These are phyloP conservation scores for Bombus ignitus DNA, from an alignment of 1,140 invertebrate genomes.

Conservation along the genomic window DNA sequence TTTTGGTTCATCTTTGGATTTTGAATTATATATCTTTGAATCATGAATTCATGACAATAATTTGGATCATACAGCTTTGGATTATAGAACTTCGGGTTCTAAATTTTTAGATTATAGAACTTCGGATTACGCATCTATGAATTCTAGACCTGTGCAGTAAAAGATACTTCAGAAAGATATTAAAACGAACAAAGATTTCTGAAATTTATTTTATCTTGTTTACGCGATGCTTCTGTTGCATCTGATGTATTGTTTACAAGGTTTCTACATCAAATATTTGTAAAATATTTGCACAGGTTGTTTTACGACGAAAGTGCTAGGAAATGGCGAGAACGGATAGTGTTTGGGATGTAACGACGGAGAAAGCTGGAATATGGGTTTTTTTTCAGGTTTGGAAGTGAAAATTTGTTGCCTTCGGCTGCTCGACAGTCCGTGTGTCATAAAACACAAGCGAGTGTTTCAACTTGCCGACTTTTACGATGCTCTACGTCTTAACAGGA, in stretches of 20 bases:
- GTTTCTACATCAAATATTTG: neutral
- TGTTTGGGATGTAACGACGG: neutral
- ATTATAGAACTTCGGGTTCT: neutral
- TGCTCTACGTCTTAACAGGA: neutral
- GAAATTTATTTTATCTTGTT: neutral
- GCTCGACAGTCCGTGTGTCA: neutral
- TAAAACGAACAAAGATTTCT: neutral
- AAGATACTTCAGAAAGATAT: neutral
- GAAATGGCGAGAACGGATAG: neutral
- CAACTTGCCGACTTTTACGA: neutral
- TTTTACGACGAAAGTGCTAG: neutral
- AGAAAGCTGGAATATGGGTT: neutral
- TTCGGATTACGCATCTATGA: too few relatives aligned
- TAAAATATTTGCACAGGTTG: neutral
- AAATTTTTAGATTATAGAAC: too few relatives aligned
- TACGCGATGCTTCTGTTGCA: neutral
- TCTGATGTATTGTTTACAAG: neutral
- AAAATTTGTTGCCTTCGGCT: neutral
- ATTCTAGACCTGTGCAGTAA: too few relatives aligned
- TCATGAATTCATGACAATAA: neutral
- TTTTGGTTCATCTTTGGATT: neutral
- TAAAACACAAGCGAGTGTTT: neutral
- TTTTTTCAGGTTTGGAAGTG: conserved; percentile 2
- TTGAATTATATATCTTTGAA: too few relatives aligned
- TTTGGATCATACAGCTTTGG: neutral